Percentiles rank a stretch among this genome's conserved stretches.
phyloP scores from a whole-genome alignment of 2,113 vertebrate species.

The Steatornis caripensis region DNA sequence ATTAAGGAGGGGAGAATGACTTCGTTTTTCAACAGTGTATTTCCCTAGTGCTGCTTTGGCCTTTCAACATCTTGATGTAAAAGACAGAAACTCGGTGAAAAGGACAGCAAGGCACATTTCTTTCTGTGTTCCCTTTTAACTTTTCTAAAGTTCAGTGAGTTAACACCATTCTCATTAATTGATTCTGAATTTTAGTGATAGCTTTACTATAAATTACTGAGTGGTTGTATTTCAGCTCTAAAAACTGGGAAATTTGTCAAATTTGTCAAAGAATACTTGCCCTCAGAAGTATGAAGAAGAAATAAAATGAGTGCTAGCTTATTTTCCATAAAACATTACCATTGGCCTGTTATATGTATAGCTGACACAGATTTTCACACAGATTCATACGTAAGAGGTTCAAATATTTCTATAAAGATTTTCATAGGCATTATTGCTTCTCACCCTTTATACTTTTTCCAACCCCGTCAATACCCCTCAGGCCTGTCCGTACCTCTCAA shows the following conservation, averaged over 20 bases:
- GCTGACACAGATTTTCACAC: neutral
- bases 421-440: neutral
- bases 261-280: neutral
- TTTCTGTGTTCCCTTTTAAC: neutral
- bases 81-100: constrained; percentile 19
- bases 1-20: constrained; percentile 26
- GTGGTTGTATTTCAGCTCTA: neutral
- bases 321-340: neutral
- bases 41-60: constrained; percentile 44
- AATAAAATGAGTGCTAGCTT: neutral
- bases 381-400: neutral
- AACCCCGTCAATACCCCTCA: neutral
- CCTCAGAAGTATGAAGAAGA: neutral
- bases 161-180: constrained; percentile 12
- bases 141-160: constrained; percentile 39
- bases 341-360: neutral
- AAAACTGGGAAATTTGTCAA: neutral
- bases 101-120: constrained; percentile 14
- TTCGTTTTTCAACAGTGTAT: constrained; percentile 23
- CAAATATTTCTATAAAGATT: neutral
- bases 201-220: neutral
- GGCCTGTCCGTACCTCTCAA: neutral
- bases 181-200: constrained; percentile 14
- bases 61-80: neutral
- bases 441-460: neutral